phyloP scores from a whole-genome alignment of 1,140 invertebrate species.

The Drosophila murphyi region DNA sequence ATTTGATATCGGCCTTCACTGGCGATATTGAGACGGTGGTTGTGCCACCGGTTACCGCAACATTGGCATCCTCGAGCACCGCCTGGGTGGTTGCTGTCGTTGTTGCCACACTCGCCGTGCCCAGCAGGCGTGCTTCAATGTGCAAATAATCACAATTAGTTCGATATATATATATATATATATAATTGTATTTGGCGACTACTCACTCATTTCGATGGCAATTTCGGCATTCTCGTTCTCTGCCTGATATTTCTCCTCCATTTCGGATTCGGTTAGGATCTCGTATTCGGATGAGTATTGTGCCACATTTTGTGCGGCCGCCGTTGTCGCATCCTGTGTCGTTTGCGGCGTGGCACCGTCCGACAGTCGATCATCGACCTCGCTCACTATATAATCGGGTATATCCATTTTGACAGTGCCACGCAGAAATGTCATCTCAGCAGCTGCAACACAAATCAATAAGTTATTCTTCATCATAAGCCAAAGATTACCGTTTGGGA shows the following conservation, averaged over 20 bases:
- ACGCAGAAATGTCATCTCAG: slow-evolving; percentile 80
- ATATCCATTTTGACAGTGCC: slow-evolving; percentile 82
- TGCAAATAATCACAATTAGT: neutral
- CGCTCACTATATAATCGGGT: slow-evolving; percentile 80
- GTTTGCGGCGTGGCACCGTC: slow-evolving; percentile 76
- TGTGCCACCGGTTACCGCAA: slow-evolving; percentile 39
- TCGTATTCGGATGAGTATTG: slow-evolving; percentile 84
- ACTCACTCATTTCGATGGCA: slow-evolving; percentile 81
- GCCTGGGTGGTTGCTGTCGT: slow-evolving; percentile 54
- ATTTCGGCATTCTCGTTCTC: slow-evolving; percentile 79
- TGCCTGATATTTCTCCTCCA: slow-evolving; percentile 80
- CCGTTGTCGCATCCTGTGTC: slow-evolving; percentile 73
- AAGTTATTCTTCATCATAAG: neutral
- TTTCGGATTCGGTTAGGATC: slow-evolving; percentile 83
- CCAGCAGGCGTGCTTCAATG: slow-evolving; percentile 64
- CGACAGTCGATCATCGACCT: slow-evolving; percentile 77
- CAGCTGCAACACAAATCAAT: slow-evolving; percentile 49
- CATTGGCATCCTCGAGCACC: slow-evolving; percentile 61
- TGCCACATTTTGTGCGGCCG: slow-evolving; percentile 67
- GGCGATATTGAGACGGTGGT: slow-evolving; percentile 67
- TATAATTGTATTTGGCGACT: neutral
- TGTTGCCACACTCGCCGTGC: slow-evolving; percentile 49
- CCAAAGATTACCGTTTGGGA: too few relatives aligned
- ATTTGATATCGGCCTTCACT: slow-evolving; percentile 71
- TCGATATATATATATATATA: neutral